Evolutionary conservation across 2,888 invertebrate species (phyloP).

Genomic region (Nymphalis urticae): DNA sequence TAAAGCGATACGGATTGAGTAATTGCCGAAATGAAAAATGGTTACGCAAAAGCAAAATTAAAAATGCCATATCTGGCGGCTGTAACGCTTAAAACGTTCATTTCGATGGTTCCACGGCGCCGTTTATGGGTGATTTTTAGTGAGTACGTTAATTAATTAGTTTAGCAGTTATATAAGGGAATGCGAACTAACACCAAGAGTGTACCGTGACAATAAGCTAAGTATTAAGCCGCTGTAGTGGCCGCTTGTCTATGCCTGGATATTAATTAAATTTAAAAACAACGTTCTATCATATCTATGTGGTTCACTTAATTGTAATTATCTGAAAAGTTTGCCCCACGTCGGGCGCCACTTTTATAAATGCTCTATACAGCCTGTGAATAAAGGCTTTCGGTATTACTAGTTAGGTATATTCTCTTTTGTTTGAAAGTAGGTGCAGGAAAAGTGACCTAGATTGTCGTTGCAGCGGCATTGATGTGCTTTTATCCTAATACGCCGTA

Average conservation of each 20-base stretch:
- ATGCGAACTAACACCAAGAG: conserved; percentile 74
- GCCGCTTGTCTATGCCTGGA: conserved; percentile 60
- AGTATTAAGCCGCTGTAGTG: conserved; percentile 66
- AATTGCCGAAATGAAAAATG: conserved; percentile 5
- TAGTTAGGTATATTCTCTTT: conserved; percentile 24
- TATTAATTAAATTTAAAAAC: conserved; percentile 13
- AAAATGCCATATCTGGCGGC: neutral
- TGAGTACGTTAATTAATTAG: conserved; percentile 40
- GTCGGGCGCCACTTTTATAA: conserved; percentile 35
- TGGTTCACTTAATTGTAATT: conserved; percentile 5
- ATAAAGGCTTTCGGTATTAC: conserved; percentile 26
- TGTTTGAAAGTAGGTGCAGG: conserved; percentile 30
- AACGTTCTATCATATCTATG: conserved; percentile 11
- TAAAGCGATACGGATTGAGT: neutral
- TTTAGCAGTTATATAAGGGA: conserved; percentile 64
- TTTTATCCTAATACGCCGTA: conserved; percentile 34
- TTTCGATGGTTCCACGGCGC: conserved; percentile 27
- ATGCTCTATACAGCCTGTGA: conserved; percentile 11
- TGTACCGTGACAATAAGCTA: conserved; percentile 77
- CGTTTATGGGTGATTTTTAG: conserved; percentile 24
- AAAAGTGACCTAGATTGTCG: conserved; percentile 30
- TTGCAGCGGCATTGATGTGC: conserved; percentile 25
- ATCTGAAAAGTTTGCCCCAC: conserved; percentile 15
- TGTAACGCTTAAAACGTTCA: conserved; percentile 20
- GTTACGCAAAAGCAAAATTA: neutral